Base-by-base conservation (phyloP, 2,888 invertebrate genomes). In the Boloria euphrosyne region DNA sequence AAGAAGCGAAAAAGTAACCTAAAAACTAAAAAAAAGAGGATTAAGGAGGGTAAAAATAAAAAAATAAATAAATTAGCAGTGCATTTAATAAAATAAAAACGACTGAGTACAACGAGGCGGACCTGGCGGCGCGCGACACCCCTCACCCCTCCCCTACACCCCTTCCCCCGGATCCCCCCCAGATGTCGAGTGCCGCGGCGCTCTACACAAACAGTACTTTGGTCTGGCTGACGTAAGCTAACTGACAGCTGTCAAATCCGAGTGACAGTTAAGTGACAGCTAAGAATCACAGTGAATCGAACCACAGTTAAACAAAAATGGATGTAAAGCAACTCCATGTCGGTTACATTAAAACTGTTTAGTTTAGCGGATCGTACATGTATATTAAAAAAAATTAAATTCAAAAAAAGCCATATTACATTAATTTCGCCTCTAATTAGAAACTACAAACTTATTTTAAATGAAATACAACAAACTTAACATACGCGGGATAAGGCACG, bases 71-170 rank as follows among this genome's bases (percentile, higher is more conserved):
- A 81, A 85, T 82, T 85, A 87, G 87, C 86, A 85, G 87, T 87
- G 87, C 86, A 85, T 87, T 87, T 87, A 87, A 84, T 87, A 83
- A 84, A 85, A 86, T 83, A 83, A 84, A 83, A 81, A 79, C 81
- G 82, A 81, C 80, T 84, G 85, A 86, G 84, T 84, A 82, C 79
- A 81, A 77, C 73, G 78, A 85, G 83, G 82, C 84, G 83, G 83
- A 81, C 74, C 75, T 68, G 69, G 73, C 75, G 69, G 73, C 75
- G 71, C 75, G 69, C 71, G 73, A 73, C 71, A 67, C 57, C 14
- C 44, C 13, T 10, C n/a, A 7, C 14, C 44, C 18, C 17, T 5
- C 18, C 38, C 17, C 10, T 44, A 17, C 14, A 3, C 16, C 22
- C 22, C 46, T 5, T 16, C 7, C 43, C 43, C 18, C 4, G 1